phyloP scores from a whole-genome alignment of 2,888 invertebrate genomes.

The Ophion slaviceki region DNA sequence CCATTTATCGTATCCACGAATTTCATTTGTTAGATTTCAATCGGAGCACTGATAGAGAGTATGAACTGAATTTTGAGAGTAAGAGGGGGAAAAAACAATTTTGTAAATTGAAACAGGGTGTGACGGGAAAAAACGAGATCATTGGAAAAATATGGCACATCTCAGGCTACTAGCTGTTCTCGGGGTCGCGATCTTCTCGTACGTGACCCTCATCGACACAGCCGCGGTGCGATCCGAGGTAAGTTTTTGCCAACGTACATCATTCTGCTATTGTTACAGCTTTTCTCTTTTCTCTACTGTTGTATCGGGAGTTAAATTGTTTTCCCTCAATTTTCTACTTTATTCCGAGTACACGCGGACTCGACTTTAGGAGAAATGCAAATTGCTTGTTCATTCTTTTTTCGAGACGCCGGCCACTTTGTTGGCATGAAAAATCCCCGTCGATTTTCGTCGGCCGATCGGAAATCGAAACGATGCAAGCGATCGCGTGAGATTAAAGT shows the following conservation, averaged over 20 bases:
- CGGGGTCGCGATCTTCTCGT: slow-evolving; percentile 69
- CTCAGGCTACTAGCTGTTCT: slow-evolving; percentile 66
- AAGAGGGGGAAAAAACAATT: background rate
- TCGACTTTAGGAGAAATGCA: too few species aligned
- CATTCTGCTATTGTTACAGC: background rate
- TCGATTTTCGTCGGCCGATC: too few species aligned
- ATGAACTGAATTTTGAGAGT: slow-evolving; percentile 20
- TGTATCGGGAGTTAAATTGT: background rate
- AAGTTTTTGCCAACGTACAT: slow-evolving; percentile 46
- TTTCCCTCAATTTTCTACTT: too few species aligned
- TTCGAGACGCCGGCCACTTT: too few species aligned
- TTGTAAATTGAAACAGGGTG: slow-evolving; percentile 1
- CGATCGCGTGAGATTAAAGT: too few species aligned
- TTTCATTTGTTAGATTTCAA: background rate
- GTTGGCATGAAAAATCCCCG: too few species aligned
- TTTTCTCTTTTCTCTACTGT: background rate
- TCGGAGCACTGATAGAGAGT: slow-evolving; percentile 3
- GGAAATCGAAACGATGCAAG: too few species aligned
- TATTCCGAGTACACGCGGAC: too few species aligned
- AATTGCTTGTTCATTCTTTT: too few species aligned
- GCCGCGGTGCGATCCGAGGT: slow-evolving; percentile 73
- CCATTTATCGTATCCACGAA: slow-evolving; percentile 26
- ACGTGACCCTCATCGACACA: slow-evolving; percentile 72
- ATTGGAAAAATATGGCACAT: slow-evolving; percentile 68
- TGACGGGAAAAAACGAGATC: slow-evolving; percentile 13